Evolutionary conservation across 2,888 invertebrate species (phyloP).

Genomic region (Lampropteryx suffumata): DNA sequence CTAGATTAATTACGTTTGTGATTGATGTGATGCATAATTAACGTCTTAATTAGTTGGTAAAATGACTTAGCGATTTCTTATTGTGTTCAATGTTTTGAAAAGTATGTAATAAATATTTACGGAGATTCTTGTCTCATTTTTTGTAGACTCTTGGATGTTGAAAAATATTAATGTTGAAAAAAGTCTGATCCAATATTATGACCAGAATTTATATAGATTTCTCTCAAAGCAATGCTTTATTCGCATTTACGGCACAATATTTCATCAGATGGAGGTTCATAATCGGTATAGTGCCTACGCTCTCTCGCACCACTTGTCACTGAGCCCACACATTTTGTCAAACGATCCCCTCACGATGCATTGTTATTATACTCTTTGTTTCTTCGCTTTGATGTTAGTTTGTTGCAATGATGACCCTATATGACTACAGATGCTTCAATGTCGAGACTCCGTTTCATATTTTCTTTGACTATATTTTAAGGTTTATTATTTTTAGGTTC

Average conservation of each 20-base stretch:
- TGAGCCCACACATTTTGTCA: slow-evolving; percentile 47
- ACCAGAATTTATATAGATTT: slow-evolving; percentile 1
- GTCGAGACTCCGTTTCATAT: not conserved
- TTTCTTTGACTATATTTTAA: not conserved
- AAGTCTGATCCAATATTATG: not conserved
- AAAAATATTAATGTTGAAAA: too few species aligned
- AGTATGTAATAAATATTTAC: too few species aligned
- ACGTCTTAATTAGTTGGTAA: slow-evolving; percentile 12
- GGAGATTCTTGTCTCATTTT: too few species aligned
- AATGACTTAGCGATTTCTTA: too few species aligned
- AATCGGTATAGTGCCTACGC: slow-evolving; percentile 52
- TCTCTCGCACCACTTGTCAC: slow-evolving; percentile 45
- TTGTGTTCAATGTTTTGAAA: too few species aligned
- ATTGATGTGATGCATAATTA: slow-evolving; percentile 2
- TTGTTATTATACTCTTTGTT: slow-evolving; percentile 36
- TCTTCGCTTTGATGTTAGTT: slow-evolving; percentile 28
- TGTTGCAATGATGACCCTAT: slow-evolving; percentile 31
- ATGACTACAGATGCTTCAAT: slow-evolving; percentile 12
- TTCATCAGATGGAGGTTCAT: slow-evolving; percentile 39
- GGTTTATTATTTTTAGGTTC: not conserved
- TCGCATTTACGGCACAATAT: slow-evolving; percentile 25
- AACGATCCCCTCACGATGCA: slow-evolving; percentile 42
- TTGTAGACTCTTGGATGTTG: too few species aligned
- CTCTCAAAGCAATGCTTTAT: slow-evolving; percentile 21
- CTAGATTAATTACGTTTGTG: slow-evolving; percentile 4